Conservation (phyloP, 2,113 vertebrate species). For the Apaloderma vittatum region DNA sequence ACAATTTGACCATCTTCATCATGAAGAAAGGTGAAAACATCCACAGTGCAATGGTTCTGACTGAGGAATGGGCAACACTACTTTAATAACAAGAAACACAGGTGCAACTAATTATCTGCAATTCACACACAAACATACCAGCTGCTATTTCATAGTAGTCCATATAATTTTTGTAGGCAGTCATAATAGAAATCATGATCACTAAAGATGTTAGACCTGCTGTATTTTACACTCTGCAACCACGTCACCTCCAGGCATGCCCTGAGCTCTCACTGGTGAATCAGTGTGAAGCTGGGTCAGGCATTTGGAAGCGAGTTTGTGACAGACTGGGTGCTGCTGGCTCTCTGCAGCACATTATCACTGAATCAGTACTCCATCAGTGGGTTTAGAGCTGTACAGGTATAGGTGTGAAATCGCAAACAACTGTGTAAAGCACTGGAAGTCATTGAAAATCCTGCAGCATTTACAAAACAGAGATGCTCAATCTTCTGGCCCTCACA, state of each 20-base stretch:
- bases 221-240: background rate
- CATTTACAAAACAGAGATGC: background rate
- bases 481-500: background rate
- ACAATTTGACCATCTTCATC: background rate
- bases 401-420: background rate
- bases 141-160: background rate
- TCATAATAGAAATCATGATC: background rate
- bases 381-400: background rate
- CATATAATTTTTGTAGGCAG: background rate
- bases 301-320: background rate
- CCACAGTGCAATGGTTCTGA: background rate
- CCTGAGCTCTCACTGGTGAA: background rate
- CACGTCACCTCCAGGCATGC: background rate
- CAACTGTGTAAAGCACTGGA: background rate
- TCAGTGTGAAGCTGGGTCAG: background rate
- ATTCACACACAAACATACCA: background rate
- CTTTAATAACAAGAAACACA: background rate
- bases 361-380: background rate
- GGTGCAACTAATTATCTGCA: background rate
- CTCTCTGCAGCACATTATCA: background rate
- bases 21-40: background rate
- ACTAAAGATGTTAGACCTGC: background rate
- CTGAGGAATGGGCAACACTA: accelerated
- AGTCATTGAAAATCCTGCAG: background rate
- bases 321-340: background rate